phyloP scores from a whole-genome alignment of 2,113 vertebrate genomes.

The Solenodon paradoxus region DNA sequence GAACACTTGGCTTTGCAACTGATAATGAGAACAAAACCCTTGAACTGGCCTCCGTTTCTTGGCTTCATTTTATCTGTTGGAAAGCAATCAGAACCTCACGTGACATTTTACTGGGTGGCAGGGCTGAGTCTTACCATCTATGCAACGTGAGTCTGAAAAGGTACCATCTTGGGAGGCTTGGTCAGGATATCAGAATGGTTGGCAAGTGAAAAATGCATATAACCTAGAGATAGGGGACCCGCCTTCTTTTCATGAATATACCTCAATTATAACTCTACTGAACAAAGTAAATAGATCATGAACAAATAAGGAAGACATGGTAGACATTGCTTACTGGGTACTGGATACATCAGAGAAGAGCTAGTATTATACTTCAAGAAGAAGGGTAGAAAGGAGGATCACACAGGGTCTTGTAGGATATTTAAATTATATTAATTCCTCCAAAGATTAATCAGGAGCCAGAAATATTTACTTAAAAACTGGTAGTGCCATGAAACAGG shows the following conservation, averaged over 20 bases:
- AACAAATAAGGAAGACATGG: neutral
- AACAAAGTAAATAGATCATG: neutral
- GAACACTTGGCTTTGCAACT: neutral
- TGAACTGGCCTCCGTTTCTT: neutral
- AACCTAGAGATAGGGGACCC: neutral
- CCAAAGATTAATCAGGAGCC: neutral
- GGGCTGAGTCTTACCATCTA: neutral
- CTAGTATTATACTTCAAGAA: neutral
- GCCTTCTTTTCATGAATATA: neutral
- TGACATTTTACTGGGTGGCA: neutral
- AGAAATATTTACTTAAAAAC: neutral
- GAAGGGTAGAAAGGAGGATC: neutral
- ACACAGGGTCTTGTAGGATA: too few species aligned
- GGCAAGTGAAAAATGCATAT: neutral
- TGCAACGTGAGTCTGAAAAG: neutral
- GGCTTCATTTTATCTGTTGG: neutral
- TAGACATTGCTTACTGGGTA: neutral
- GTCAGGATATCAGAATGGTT: neutral
- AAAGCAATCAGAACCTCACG: neutral
- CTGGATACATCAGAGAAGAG: neutral
- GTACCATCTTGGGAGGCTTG: neutral
- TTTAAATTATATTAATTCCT: neutral
- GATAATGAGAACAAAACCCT: neutral
- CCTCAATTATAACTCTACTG: neutral
- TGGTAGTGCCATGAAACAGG: neutral